phyloP scores from a whole-genome alignment of 2,888 invertebrate species.

The Mythimna lalbum region DNA sequence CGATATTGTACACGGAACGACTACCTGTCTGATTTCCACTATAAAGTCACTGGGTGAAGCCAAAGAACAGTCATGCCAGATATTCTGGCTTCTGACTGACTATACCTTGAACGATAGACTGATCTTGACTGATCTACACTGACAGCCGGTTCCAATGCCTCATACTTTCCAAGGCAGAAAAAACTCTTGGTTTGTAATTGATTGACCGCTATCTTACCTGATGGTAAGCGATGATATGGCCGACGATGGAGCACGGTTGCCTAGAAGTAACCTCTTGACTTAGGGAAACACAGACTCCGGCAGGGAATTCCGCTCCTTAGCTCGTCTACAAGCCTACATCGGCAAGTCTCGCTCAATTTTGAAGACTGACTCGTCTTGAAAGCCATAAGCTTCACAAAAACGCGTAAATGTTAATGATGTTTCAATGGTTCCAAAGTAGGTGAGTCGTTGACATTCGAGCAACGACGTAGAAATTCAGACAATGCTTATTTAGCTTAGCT shows the following conservation, averaged over 20 bases:
- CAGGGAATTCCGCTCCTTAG: no score
- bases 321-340: background rate
- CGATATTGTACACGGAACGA: background rate
- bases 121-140: background rate
- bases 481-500: constrained; percentile 1
- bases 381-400: background rate
- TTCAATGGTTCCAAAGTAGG: background rate
- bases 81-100: background rate
- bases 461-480: constrained; percentile 5
- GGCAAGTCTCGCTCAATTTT: background rate
- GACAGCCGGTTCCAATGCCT: no score
- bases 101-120: background rate
- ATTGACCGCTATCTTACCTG: no score
- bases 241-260: no score
- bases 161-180: background rate
- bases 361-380: background rate
- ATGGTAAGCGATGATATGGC: no score
- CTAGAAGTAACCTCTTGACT: no score
- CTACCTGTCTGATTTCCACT: background rate
- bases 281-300: no score
- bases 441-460: background rate
- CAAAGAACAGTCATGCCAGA: no score
- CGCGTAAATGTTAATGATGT: background rate
- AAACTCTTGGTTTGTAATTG: background rate
- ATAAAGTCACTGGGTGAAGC: background rate